These are phyloP conservation scores for Rhamnusium bicolor DNA, from an alignment of 2,888 invertebrate species.

Conservation along the genomic window DNA sequence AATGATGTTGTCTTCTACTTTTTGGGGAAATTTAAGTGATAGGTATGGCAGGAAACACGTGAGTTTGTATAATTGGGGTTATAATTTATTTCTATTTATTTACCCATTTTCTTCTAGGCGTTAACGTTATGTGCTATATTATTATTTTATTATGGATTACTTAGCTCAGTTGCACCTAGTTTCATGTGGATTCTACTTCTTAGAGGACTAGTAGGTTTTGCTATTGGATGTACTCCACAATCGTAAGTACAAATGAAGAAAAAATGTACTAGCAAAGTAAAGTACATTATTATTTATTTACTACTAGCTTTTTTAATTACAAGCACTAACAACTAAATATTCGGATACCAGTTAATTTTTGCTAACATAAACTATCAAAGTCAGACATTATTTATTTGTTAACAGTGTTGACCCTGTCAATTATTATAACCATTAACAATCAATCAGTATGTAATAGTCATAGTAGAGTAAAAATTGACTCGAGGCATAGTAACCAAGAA, in stretches of 20 bases:
- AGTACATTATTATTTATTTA: slow-evolving; percentile 11
- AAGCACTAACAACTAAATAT: no score
- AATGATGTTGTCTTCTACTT: slow-evolving; percentile 97
- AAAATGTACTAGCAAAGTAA: not conserved
- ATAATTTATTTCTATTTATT: slow-evolving; percentile 1
- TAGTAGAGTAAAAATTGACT: no score
- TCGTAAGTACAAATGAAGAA: slow-evolving; percentile 92
- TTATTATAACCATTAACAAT: no score
- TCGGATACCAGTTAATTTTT: no score
- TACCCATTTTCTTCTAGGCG: slow-evolving; percentile 75
- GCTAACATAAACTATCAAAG: no score
- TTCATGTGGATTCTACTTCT: slow-evolving; percentile 92
- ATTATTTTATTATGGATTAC: slow-evolving; percentile 90
- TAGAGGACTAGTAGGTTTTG: slow-evolving; percentile 95
- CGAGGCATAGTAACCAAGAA: no score
- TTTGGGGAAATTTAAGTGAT: slow-evolving; percentile 97
- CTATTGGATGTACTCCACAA: slow-evolving; percentile 97
- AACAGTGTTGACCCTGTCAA: no score
- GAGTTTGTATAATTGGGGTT: slow-evolving; percentile 62
- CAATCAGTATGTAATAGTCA: no score
- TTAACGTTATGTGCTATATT: slow-evolving; percentile 91
- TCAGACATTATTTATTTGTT: no score
- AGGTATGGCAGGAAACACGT: slow-evolving; percentile 92
- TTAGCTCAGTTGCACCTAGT: slow-evolving; percentile 92
- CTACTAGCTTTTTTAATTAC: no score